Conservation (phyloP, 2,113 vertebrate species). For the Sakesphorus luctuosus region DNA sequence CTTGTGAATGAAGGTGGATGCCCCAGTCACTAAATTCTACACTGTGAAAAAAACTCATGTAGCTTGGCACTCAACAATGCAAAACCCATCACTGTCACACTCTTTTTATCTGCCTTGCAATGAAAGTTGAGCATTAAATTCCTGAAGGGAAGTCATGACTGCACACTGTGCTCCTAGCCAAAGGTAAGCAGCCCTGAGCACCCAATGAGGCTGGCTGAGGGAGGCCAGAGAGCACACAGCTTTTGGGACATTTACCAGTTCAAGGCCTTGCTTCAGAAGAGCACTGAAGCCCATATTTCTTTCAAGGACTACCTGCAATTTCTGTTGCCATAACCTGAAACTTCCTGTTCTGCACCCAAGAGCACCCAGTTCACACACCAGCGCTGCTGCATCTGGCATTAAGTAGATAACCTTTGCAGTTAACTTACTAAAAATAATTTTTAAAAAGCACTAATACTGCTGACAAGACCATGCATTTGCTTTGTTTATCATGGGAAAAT, state of each 20-base stretch:
- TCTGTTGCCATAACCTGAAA: not conserved
- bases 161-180: not conserved
- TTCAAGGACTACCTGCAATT: not conserved
- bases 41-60: not conserved
- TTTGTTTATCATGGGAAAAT: not conserved
- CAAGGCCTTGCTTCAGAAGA: not conserved
- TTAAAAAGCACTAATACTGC: not conserved
- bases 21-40: not conserved
- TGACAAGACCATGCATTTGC: fast-evolving
- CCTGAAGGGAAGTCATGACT: not conserved
- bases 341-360: not conserved
- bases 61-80: not conserved
- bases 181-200: not conserved
- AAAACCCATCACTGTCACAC: not conserved
- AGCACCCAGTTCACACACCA: not conserved
- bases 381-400: not conserved
- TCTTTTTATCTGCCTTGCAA: fast-evolving
- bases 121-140: not conserved
- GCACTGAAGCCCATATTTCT: not conserved
- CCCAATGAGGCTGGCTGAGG: fast-evolving
- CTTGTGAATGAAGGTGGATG: not conserved
- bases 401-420: not conserved
- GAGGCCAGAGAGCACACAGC: not conserved
- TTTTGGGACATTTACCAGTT: not conserved
- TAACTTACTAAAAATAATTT: not conserved